phyloP scores from a whole-genome alignment of 53 echinoderm and acorn worm species.

The Pentamera pediparva region DNA sequence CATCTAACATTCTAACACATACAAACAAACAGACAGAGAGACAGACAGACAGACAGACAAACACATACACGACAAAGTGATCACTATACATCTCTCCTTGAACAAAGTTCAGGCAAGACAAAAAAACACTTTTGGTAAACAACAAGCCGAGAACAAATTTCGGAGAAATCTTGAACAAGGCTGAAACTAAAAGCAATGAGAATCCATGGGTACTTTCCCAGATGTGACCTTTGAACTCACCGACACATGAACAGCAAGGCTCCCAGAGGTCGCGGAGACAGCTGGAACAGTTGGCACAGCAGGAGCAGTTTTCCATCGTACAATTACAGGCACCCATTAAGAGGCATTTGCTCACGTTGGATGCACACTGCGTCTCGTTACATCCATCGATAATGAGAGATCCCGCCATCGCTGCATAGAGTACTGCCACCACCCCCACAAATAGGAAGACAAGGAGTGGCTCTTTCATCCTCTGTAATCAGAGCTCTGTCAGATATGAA shows the following conservation, averaged over 20 bases:
- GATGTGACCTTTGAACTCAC: slow-evolving; percentile 42
- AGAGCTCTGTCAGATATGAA: too few relatives aligned
- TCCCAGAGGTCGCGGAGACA: slow-evolving; percentile 72
- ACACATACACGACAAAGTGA: too few relatives aligned
- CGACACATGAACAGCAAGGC: slow-evolving; percentile 81
- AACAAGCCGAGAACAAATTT: too few relatives aligned
- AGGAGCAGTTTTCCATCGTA: slow-evolving; percentile 75
- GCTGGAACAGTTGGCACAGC: slow-evolving; percentile 76
- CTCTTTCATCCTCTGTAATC: too few relatives aligned
- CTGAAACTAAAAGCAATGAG: background rate
- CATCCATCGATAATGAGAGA: slow-evolving; percentile 56
- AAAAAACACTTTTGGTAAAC: too few relatives aligned
- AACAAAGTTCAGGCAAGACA: too few relatives aligned
- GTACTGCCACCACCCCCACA: slow-evolving; percentile 32
- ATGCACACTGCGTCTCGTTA: slow-evolving; percentile 80
- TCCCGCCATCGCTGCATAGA: slow-evolving; percentile 44
- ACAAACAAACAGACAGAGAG: too few relatives aligned
- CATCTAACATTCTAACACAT: background rate
- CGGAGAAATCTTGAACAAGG: background rate
- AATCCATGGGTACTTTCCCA: background rate
- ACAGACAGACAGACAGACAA: too few relatives aligned
- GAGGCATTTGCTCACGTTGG: slow-evolving; percentile 88
- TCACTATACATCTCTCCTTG: too few relatives aligned
- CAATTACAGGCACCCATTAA: slow-evolving; percentile 84
- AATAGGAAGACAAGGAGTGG: slow-evolving; percentile 11